Evolutionary conservation across 2,113 vertebrate species (phyloP).

Genomic region (Pseudopipra pipra): DNA sequence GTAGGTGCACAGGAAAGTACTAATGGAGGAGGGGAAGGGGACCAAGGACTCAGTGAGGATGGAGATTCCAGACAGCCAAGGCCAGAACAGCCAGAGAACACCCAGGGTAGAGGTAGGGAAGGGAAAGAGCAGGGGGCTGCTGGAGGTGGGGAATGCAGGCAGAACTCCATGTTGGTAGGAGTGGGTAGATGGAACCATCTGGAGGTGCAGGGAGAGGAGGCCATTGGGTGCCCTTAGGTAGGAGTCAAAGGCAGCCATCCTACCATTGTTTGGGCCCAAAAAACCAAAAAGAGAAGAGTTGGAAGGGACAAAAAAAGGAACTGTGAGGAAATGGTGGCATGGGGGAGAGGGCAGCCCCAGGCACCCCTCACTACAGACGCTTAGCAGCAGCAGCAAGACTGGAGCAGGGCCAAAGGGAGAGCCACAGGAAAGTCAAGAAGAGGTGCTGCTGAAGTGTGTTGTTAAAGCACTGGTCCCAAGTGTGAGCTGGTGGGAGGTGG

Average conservation of each 20-base stretch:
- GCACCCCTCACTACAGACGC: neutral
- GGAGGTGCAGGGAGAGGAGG: neutral
- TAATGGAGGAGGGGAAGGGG: neutral
- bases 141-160: rapidly evolving
- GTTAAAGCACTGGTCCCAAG: rapidly evolving
- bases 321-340: neutral
- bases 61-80: neutral
- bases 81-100: neutral
- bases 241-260: rapidly evolving
- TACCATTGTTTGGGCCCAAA: neutral
- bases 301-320: neutral
- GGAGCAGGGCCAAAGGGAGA: neutral
- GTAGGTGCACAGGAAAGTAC: neutral
- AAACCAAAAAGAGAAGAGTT: neutral
- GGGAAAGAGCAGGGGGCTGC: neutral
- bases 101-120: neutral
- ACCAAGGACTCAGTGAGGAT: neutral
- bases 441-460: neutral
- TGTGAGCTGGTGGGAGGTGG: neutral
- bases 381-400: neutral
- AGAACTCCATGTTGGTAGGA: neutral
- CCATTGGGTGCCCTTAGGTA: neutral
- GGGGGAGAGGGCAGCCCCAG: neutral
- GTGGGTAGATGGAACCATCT: neutral
- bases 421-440: neutral